Evolutionary conservation across 2,113 vertebrate genomes (phyloP).

Genomic region (Onychorhynchus coronatus): DNA sequence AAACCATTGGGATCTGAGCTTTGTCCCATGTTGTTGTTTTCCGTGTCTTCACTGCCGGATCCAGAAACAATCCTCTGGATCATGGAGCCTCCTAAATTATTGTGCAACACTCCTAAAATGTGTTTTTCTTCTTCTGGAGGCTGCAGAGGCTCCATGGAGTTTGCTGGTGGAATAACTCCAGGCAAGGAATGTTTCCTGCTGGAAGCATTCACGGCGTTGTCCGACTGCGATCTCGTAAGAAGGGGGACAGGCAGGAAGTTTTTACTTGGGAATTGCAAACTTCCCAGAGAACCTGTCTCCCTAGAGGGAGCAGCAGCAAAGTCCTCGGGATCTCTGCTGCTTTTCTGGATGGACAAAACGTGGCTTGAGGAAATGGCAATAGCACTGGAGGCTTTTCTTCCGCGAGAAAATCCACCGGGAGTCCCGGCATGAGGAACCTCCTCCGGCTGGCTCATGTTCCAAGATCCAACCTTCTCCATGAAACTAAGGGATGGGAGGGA

Average conservation of each 20-base stretch:
- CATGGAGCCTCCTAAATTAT: neutral
- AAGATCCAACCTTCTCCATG: conserved; percentile 83
- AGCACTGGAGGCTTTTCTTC: conserved; percentile 52
- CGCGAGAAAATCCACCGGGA: conserved; percentile 30
- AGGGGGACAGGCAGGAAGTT: neutral
- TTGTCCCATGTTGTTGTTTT: neutral
- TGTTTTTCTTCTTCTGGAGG: neutral
- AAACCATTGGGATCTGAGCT: neutral
- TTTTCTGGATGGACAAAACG: conserved; percentile 27
- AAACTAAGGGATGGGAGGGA: conserved; percentile 78
- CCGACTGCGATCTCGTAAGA: conserved; percentile 70
- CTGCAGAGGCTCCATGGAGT: neutral
- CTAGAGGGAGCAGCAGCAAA: neutral
- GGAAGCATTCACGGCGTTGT: conserved; percentile 17
- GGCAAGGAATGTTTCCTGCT: neutral
- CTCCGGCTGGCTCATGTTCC: conserved; percentile 72
- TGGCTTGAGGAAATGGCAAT: neutral
- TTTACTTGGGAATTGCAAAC: neutral
- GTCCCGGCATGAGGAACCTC: conserved; percentile 52
- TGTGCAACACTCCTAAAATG: neutral
- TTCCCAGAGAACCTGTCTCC: conserved; percentile 23
- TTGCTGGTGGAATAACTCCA: neutral
- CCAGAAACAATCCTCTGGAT: neutral
- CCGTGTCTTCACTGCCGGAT: neutral
- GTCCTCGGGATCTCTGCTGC: neutral